Base-by-base conservation (phyloP, 2,888 invertebrate species). In the Drosophila sordidapex region DNA sequence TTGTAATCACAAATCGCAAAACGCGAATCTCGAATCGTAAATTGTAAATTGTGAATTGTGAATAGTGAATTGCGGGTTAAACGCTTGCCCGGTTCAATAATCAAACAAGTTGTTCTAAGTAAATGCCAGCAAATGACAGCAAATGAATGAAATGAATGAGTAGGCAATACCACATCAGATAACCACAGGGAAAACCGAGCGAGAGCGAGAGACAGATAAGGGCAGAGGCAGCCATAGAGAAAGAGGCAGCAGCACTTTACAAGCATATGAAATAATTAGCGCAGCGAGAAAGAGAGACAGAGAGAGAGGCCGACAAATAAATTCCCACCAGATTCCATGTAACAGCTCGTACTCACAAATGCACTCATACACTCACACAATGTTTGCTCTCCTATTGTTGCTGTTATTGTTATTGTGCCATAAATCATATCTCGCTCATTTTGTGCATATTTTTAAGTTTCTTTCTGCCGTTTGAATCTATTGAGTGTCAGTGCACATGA, bases 341-440 rank as follows among this genome's bases (percentile, higher is more conserved):
- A 63, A 29, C 48, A 29, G n/a, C 21, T 57, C 64, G 52, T 29
- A 56, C 63, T 60, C 58, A 52, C 48, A 52, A 67, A 52, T 43
- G 38, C 66, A 68, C 66, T 48, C 69, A 40, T 36, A 53, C 49
- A 58, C 59, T 35, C 35, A 25, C 29, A 21, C 52, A 53, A 10
- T 38, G 46, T 38, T 49, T 59, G n/a, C 70, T 53, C 33, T 29
- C 25, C 25, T 46, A 2, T 58, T 49, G 4, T 31, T 25, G 48
- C 18, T 68, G 62, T 67, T 66, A 64, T 56, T 69, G 66, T 58
- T 18, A 18, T 58, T 58, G 15, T 77, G 81, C 73, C 78, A 91
- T 91, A 91, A 91, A 91, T 91, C 91, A 91, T 91, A 81, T 82
- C 83, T 79, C 79, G 69, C 85, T 89, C 89, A 83, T 82, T 89